Conservation (phyloP, 2,797 vertebrate species). For the Poecilia gillii region DNA sequence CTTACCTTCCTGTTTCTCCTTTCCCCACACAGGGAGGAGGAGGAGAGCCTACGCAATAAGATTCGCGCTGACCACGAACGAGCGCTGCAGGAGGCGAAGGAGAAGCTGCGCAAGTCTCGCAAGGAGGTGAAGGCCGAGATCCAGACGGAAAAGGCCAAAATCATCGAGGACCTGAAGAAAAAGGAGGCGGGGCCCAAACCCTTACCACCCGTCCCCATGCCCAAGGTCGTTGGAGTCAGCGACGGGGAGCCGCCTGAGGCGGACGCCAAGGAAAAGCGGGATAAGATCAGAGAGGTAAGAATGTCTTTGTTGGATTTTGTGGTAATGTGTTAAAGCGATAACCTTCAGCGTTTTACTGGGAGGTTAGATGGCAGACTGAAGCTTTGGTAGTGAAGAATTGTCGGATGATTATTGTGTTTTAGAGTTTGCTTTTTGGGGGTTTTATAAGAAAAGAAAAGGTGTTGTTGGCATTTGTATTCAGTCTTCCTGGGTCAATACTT, state of each 20-base stretch:
- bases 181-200: constrained; percentile 86
- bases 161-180: constrained; percentile 90
- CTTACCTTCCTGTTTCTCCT: background rate
- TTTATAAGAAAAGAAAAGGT: background rate
- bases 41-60: constrained; percentile 96
- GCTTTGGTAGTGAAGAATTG: background rate
- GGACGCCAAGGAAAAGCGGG: constrained; percentile 90
- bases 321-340: background rate
- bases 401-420: background rate
- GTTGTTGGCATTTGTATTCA: background rate
- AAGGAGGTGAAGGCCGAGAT: constrained; percentile 95
- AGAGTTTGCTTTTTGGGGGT: background rate
- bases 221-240: constrained; percentile 90
- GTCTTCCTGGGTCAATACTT: background rate
- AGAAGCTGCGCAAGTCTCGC: constrained; percentile 94
- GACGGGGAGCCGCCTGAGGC: constrained; percentile 90
- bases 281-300: constrained; percentile 97
- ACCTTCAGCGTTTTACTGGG: background rate
- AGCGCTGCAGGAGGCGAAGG: constrained; percentile 96
- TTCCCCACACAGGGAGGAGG: constrained; percentile 87
- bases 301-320: background rate
- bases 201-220: constrained; percentile 91
- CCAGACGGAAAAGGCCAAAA: constrained; percentile 95
- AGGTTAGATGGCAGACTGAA: background rate
- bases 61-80: constrained; percentile 97